phyloP scores from a whole-genome alignment of 2,888 invertebrate genomes.

The Alviniconcha strummeri region DNA sequence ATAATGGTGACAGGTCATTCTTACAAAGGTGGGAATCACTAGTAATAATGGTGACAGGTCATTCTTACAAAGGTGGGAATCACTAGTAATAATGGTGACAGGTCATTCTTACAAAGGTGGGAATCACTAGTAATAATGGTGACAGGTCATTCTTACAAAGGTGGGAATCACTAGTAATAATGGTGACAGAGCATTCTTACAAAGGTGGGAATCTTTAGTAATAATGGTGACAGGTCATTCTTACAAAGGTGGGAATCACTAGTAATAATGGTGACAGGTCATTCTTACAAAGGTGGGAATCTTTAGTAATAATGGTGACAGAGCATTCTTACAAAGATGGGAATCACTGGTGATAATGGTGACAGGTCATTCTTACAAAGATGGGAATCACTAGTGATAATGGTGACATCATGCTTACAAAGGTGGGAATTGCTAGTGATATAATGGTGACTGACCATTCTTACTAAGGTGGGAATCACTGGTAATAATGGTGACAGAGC shows the following conservation, averaged over 20 bases:
- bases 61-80: conserved; percentile 58
- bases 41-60: too few species aligned
- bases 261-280: not conserved
- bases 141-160: conserved; percentile 50
- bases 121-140: too few species aligned
- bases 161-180: conserved; percentile 42
- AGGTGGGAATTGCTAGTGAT: too few species aligned
- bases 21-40: too few species aligned
- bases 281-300: not conserved
- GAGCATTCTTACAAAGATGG: too few species aligned
- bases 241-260: conserved; percentile 55
- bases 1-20: not conserved
- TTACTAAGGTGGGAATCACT: conserved; percentile 55
- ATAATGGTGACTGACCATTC: conserved; percentile 21
- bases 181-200: not conserved
- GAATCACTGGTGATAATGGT: too few species aligned
- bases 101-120: not conserved
- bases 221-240: conserved; percentile 23
- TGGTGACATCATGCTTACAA: not conserved
- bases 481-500: not conserved
- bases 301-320: too few species aligned
- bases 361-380: conserved; percentile 50
- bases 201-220: too few species aligned
- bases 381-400: conserved; percentile 41
- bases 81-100: not conserved